These are phyloP conservation scores for Saturnia pavonia DNA, from an alignment of 2,888 invertebrate genomes.

Conservation along the genomic window DNA sequence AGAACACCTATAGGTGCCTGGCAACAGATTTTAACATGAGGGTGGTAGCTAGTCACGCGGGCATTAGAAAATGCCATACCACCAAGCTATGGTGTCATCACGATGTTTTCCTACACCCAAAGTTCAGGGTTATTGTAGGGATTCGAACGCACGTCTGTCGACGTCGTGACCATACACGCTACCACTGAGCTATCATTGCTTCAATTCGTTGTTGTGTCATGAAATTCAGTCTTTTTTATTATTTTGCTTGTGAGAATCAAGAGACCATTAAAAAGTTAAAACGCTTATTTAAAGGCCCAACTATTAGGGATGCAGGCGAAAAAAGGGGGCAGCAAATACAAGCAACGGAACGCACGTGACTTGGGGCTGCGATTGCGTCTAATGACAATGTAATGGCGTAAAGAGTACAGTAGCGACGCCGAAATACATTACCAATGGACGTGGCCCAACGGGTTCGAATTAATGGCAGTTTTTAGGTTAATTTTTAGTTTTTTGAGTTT, in stretches of 20 bases:
- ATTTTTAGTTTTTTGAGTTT: neutral
- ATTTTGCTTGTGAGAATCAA: neutral
- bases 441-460: conserved; percentile 16
- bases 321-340: conserved; percentile 55
- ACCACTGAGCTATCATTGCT: too few relatives aligned
- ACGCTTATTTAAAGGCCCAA: conserved; percentile 37
- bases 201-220: too few relatives aligned
- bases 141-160: too few relatives aligned
- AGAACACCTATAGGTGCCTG: too few relatives aligned
- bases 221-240: neutral
- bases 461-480: conserved; percentile 14
- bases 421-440: conserved; percentile 22
- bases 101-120: too few relatives aligned
- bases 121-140: too few relatives aligned
- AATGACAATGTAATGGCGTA: conserved; percentile 63
- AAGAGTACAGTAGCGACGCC: conserved; percentile 18
- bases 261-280: neutral
- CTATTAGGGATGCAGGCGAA: conserved; percentile 48
- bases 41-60: too few relatives aligned
- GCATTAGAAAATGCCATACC: too few relatives aligned
- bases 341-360: conserved; percentile 53
- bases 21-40: too few relatives aligned
- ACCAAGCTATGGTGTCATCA: too few relatives aligned
- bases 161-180: too few relatives aligned
- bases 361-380: conserved; percentile 47